Conservation (phyloP, 2,888 invertebrate species). For the Heliconius erato region DNA sequence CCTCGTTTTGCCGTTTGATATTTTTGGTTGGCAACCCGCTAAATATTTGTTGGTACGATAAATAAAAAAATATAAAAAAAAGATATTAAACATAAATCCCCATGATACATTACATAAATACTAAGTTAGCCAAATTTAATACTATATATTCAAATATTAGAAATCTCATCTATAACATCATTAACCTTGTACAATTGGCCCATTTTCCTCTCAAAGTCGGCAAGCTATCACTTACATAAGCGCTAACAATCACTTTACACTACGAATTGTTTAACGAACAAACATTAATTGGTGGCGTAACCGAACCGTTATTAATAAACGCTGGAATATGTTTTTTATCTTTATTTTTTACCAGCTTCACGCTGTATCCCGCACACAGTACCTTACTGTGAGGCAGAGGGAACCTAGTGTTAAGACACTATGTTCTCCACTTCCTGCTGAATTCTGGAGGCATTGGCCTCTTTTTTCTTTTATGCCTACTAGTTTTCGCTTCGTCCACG, state of each 20-base stretch:
- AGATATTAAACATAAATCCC: neutral
- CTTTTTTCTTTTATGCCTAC: too few species aligned
- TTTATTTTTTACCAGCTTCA: neutral
- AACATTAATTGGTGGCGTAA: slow-evolving; percentile 28
- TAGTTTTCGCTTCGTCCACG: too few species aligned
- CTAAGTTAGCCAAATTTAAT: neutral
- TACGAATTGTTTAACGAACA: slow-evolving; percentile 32
- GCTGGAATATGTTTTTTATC: neutral
- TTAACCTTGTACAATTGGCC: slow-evolving; percentile 33
- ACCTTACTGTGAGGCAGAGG: too few species aligned
- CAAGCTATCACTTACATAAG: slow-evolving; percentile 37
- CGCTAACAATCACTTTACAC: slow-evolving; percentile 30
- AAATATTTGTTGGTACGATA: neutral
- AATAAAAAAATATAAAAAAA: neutral
- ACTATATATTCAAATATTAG: neutral
- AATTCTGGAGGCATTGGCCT: too few species aligned
- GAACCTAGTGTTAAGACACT: too few species aligned
- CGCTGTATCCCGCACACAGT: too few species aligned
- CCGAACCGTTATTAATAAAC: slow-evolving; percentile 4
- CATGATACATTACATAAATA: neutral
- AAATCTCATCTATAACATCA: neutral
- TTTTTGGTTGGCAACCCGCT: too few species aligned
- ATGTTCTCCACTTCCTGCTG: too few species aligned
- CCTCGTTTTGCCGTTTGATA: too few species aligned
- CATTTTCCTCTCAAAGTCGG: slow-evolving; percentile 32